These are phyloP conservation scores for Ophion ventricosus DNA, from an alignment of 2,888 invertebrate species.

Conservation along the genomic window DNA sequence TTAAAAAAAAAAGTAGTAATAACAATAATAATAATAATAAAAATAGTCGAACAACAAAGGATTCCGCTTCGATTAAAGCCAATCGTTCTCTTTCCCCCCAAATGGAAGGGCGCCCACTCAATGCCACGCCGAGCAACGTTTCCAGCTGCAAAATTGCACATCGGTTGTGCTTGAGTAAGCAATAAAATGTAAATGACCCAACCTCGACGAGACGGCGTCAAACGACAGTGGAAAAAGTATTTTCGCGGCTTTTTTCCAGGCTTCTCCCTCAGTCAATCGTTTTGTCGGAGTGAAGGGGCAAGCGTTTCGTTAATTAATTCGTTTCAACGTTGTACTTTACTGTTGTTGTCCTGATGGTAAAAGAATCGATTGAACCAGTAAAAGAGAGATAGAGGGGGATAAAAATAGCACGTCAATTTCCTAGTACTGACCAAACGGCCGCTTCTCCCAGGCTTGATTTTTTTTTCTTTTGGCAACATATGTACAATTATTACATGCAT, in stretches of 20 bases:
- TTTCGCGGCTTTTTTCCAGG: constrained; percentile 35
- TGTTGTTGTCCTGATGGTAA: neutral
- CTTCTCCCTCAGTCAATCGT: constrained; percentile 9
- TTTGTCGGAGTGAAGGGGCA: constrained; percentile 17
- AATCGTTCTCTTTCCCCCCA: constrained; percentile 21
- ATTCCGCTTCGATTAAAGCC: constrained; percentile 25
- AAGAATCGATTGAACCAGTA: neutral
- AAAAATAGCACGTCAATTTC: constrained; percentile 3
- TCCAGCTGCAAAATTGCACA: constrained; percentile 46
- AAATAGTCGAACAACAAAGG: neutral
- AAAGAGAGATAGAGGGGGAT: neutral
- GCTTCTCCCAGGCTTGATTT: too few species aligned
- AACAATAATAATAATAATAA: constrained; percentile 7
- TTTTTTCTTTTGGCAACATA: too few species aligned
- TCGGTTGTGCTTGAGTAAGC: constrained; percentile 48
- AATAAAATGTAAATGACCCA: constrained; percentile 62
- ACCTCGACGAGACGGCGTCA: constrained; percentile 30
- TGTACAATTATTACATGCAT: too few species aligned
- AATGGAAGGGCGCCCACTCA: constrained; percentile 24
- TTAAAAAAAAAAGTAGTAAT: neutral
- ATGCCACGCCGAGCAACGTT: constrained; percentile 35
- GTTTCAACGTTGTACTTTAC: constrained; percentile 43
- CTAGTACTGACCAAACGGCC: neutral
- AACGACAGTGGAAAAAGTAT: constrained; percentile 38
- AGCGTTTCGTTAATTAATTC: constrained; percentile 55